These are phyloP conservation scores for Denticeps clupeoides DNA, from an alignment of 2,797 vertebrate genomes.

Conservation along the genomic window DNA sequence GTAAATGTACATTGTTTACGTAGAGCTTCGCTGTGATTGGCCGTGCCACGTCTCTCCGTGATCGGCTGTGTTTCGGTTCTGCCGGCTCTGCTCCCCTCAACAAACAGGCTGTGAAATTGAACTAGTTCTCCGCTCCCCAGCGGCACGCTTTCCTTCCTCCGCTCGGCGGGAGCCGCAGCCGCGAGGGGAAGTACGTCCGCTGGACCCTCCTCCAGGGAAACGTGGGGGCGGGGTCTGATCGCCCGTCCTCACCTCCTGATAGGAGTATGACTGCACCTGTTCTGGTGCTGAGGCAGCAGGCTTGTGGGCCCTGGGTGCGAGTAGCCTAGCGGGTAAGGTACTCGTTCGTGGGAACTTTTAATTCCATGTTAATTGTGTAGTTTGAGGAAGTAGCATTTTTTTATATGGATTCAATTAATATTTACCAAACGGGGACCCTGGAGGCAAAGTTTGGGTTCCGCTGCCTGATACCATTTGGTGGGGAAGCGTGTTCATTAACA, in stretches of 20 bases:
- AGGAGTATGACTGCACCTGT: neutral
- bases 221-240: conserved; percentile 6
- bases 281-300: neutral
- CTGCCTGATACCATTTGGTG: no score
- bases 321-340: conserved; percentile 23
- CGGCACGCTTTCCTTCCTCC: conserved; percentile 44
- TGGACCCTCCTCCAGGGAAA: conserved; percentile 70
- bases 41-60: conserved; percentile 17
- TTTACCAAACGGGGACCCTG: no score
- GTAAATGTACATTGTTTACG: no score
- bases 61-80: conserved; percentile 19
- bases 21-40: no score
- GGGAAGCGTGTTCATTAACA: no score
- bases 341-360: no score
- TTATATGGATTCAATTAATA: no score
- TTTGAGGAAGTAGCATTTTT: no score
- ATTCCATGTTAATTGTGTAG: no score
- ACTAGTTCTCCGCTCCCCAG: conserved; percentile 63
- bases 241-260: conserved; percentile 2
- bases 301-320: conserved; percentile 15
- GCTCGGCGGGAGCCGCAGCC: conserved; percentile 58
- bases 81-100: conserved; percentile 25
- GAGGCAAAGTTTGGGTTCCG: no score
- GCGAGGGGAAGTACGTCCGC: conserved; percentile 69
- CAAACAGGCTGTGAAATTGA: conserved; percentile 74